Percentiles rank a stretch among this genome's conserved stretches.
These are phyloP conservation scores for Drosophila picticornis DNA, from an alignment of 2,888 invertebrate species.

Conservation along the genomic window DNA sequence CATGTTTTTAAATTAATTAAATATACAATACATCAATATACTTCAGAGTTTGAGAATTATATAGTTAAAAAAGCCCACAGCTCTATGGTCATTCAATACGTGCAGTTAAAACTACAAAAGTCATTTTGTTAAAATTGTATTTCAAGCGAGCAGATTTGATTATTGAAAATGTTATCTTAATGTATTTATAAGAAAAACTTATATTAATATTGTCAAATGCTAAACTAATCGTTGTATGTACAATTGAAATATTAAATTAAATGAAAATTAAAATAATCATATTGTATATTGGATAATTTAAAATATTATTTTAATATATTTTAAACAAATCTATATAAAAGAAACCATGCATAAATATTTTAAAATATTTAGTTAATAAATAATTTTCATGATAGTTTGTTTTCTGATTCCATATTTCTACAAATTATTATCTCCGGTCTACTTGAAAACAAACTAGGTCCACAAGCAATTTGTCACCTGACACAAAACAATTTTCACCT, in stretches of 20 bases:
- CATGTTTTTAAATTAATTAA: no score
- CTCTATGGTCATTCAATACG: background rate
- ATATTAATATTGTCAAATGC: background rate
- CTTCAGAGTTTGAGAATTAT: rapidly evolving
- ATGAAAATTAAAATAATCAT: background rate
- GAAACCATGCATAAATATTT: background rate
- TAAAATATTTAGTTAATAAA: rapidly evolving
- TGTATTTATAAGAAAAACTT: background rate
- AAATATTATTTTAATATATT: background rate
- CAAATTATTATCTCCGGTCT: background rate
- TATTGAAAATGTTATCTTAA: background rate
- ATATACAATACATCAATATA: background rate
- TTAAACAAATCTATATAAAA: background rate
- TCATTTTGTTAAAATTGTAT: background rate
- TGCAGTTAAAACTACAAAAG: background rate
- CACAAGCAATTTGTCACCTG: background rate
- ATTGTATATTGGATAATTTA: rapidly evolving
- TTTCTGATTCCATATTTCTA: background rate
- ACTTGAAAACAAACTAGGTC: no score
- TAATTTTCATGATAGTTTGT: background rate
- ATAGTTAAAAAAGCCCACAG: rapidly evolving
- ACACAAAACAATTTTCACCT: background rate
- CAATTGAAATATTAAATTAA: background rate
- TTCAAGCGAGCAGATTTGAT: rapidly evolving
- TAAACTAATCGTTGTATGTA: background rate